Percentiles rank a stretch among this genome's conserved stretches.
Conservation (phyloP, 2,113 vertebrate species). For the Sylvilagus bachmani region DNA sequence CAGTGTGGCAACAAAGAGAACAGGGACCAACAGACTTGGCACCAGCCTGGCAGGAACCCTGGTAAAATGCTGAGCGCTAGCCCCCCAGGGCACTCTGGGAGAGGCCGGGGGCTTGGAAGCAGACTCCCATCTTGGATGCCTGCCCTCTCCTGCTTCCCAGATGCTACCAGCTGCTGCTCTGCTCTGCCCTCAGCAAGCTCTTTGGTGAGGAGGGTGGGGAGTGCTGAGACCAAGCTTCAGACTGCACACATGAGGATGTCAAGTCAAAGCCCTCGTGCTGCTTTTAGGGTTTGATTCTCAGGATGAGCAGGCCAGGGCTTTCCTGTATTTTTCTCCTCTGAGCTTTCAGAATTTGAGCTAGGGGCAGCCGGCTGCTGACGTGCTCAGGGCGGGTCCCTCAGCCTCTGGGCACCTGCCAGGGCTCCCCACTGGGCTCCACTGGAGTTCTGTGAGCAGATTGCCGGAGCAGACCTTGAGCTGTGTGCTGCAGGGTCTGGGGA, state of each 20-base stretch:
- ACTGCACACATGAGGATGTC: constrained; percentile 76
- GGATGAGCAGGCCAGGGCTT: not conserved
- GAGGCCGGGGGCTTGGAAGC: constrained; percentile 57
- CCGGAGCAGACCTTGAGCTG: constrained; percentile 5
- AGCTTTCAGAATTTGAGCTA: constrained; percentile 27
- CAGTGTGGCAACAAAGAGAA: constrained; percentile 72
- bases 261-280: constrained; percentile 80
- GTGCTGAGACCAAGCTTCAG: constrained; percentile 49
- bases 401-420: not conserved
- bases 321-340: constrained; percentile 29
- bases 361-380: not conserved
- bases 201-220: not conserved
- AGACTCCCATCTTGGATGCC: constrained; percentile 62
- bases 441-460: not conserved
- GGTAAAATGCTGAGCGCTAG: constrained; percentile 79
- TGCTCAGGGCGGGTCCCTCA: not conserved
- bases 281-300: constrained; percentile 78
- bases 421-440: not conserved
- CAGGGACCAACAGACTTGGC: constrained; percentile 72
- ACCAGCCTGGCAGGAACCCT: constrained; percentile 61
- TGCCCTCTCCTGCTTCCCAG: constrained; percentile 44
- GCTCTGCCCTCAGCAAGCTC: constrained; percentile 48
- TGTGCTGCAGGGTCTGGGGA: not conserved
- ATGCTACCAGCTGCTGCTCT: constrained; percentile 27
- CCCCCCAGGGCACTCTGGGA: constrained; percentile 44